Percentiles rank a stretch among this genome's conserved stretches.
Conservation (phyloP, 2,113 vertebrate genomes). For the Otis tarda region DNA sequence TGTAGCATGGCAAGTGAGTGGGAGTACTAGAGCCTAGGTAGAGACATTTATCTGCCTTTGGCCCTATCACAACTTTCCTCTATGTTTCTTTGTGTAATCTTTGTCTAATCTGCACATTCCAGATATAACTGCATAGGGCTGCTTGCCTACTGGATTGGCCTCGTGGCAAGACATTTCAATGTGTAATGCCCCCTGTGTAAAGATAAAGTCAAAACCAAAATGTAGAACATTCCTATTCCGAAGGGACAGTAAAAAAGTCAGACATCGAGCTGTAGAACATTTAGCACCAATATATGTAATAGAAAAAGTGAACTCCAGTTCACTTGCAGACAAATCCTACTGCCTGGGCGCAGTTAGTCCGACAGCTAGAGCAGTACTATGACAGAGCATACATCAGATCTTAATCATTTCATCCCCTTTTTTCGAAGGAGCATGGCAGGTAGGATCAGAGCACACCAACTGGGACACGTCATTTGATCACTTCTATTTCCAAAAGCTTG, state of each 20-base stretch:
- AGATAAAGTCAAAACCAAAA: not conserved
- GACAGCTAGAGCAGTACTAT: slow-evolving; percentile 16
- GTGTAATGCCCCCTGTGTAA: not conserved
- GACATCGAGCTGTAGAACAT: not conserved
- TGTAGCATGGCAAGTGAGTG: not conserved
- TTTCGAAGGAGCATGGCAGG: not conserved
- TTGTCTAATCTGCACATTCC: not conserved
- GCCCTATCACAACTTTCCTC: not conserved
- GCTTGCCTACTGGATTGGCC: not conserved
- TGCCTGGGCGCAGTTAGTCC: slow-evolving; percentile 20
- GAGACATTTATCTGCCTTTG: not conserved
- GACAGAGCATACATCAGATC: slow-evolving; percentile 38
- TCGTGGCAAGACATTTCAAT: not conserved
- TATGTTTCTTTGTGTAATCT: not conserved
- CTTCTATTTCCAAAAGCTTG: slow-evolving; percentile 28
- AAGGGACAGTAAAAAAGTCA: not conserved
- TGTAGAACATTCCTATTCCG: not conserved
- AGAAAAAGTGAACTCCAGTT: slow-evolving; percentile 30
- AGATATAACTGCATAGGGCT: not conserved
- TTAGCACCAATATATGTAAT: not conserved
- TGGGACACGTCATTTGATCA: slow-evolving; percentile 6
- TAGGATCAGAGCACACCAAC: slow-evolving; percentile 60
- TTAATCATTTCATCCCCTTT: slow-evolving; percentile 62
- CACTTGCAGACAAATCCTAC: slow-evolving; percentile 3
- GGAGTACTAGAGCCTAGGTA: not conserved